phyloP scores from a whole-genome alignment of 1,140 invertebrate genomes.

The Plectrocnemia conspersa region DNA sequence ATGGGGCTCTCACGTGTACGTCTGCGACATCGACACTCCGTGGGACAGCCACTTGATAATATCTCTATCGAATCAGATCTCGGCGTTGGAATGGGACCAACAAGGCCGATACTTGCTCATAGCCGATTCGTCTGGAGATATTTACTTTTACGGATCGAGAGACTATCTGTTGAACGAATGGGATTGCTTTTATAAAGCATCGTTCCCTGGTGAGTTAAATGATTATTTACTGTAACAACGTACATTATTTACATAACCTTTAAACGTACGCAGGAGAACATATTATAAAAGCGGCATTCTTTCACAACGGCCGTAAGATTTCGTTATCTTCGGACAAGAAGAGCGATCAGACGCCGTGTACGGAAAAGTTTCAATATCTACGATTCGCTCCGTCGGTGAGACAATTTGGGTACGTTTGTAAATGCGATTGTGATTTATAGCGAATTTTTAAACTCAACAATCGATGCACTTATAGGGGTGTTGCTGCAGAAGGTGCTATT shows the following conservation, averaged over 20 bases:
- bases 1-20: conserved; percentile 76
- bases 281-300: conserved; percentile 75
- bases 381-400: conserved; percentile 75
- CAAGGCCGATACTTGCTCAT: conserved; percentile 73
- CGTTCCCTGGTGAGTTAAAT: conserved; percentile 44
- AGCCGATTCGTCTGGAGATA: conserved; percentile 67
- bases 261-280: conserved; percentile 74
- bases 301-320: conserved; percentile 75
- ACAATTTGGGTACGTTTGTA: conserved; percentile 64
- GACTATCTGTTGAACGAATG: conserved; percentile 82
- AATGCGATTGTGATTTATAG: not conserved
- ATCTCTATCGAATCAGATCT: conserved; percentile 54
- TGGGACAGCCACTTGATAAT: conserved; percentile 73
- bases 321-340: conserved; percentile 68
- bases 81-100: conserved; percentile 79
- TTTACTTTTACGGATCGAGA: conserved; percentile 72
- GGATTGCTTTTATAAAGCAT: conserved; percentile 51
- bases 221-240: not conserved
- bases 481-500: conserved; percentile 74
- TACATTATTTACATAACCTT: conserved; percentile 42
- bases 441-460: not conserved
- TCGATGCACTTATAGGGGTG: conserved; percentile 49
- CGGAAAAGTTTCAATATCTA: conserved; percentile 77
- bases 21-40: conserved; percentile 80
- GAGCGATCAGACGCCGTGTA: conserved; percentile 68